A percentile compares a stretch with the other conserved stretches of the same genome.
Conservation (phyloP, 2,888 invertebrate species). For the Drosophila aldrichi region DNA sequence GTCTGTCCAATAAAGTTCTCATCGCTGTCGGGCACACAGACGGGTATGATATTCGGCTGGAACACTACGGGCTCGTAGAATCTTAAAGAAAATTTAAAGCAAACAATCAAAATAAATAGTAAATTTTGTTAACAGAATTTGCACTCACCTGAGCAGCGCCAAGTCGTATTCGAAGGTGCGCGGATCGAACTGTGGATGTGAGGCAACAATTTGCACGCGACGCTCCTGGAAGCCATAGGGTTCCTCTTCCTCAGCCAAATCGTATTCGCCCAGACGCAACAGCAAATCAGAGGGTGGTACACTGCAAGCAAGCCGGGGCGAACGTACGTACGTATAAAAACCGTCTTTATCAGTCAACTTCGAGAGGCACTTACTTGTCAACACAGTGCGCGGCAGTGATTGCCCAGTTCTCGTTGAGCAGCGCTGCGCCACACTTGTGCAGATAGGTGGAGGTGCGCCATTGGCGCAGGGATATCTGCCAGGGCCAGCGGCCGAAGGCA, state of each 20-base stretch:
- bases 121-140: neutral
- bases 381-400: constrained; percentile 98
- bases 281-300: constrained; percentile 96
- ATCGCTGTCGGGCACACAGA: constrained; percentile 94
- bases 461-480: constrained; percentile 97
- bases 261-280: constrained; percentile 94
- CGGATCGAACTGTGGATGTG: constrained; percentile 96
- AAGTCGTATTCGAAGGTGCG: constrained; percentile 96
- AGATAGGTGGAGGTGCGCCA: constrained; percentile 96
- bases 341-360: constrained; percentile 1
- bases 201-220: constrained; percentile 95
- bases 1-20: constrained; percentile 94
- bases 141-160: constrained; percentile 89
- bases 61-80: constrained; percentile 96
- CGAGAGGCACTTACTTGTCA: constrained; percentile 90
- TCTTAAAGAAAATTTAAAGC: constrained; percentile 83
- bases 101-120: neutral
- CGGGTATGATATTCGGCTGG: constrained; percentile 95
- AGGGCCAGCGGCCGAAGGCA: constrained; percentile 96
- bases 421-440: constrained; percentile 96
- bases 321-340: neutral
- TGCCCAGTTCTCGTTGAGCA: constrained; percentile 97
- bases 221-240: constrained; percentile 95
- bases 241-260: constrained; percentile 94
- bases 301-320: constrained; percentile 86